Percentiles rank a stretch among this genome's conserved stretches.
Conservation (phyloP, 2,113 vertebrate genomes). For the Rhinichthys klamathensis region DNA sequence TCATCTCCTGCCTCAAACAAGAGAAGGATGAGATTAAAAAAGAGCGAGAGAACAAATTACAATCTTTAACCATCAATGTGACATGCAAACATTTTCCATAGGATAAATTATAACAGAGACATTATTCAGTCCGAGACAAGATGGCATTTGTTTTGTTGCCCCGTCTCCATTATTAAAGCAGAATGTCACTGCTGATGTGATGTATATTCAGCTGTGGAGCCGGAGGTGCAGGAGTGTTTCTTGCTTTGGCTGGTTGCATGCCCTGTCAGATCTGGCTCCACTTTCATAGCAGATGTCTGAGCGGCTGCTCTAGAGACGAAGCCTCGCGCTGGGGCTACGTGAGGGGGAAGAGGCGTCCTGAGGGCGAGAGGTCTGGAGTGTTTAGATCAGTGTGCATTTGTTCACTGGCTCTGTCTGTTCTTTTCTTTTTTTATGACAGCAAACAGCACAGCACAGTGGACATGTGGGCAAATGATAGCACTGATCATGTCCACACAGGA, state of each 20-base stretch:
- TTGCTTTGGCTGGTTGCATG: conserved; percentile 22
- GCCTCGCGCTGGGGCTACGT: conserved; percentile 34
- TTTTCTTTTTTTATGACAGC: conserved; percentile 33
- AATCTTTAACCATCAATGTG: conserved; percentile 31
- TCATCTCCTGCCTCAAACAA: conserved; percentile 29
- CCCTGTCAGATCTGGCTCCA: conserved; percentile 52
- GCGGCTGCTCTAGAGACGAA: conserved; percentile 46
- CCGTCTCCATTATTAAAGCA: conserved; percentile 51
- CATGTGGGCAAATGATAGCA: conserved; percentile 21
- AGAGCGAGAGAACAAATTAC: conserved; percentile 31
- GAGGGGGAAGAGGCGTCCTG: conserved; percentile 30
- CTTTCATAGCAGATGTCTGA: conserved; percentile 50
- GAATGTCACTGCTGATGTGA: conserved; percentile 52
- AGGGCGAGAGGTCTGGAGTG: conserved; percentile 26
- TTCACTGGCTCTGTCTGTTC: conserved; percentile 10
- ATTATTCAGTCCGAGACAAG: conserved; percentile 40
- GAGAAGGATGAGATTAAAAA: neutral
- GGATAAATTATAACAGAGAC: conserved; percentile 41
- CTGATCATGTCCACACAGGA: conserved; percentile 1
- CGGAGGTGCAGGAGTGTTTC: conserved; percentile 29
- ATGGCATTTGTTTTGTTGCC: conserved; percentile 55
- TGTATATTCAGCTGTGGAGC: conserved; percentile 47
- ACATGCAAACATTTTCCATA: conserved; percentile 30
- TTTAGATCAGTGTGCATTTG: conserved; percentile 34
- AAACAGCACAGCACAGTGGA: conserved; percentile 57